These are phyloP conservation scores for Brachionus paranguensis DNA, from an alignment of 1,140 invertebrate genomes.

Conservation along the genomic window DNA sequence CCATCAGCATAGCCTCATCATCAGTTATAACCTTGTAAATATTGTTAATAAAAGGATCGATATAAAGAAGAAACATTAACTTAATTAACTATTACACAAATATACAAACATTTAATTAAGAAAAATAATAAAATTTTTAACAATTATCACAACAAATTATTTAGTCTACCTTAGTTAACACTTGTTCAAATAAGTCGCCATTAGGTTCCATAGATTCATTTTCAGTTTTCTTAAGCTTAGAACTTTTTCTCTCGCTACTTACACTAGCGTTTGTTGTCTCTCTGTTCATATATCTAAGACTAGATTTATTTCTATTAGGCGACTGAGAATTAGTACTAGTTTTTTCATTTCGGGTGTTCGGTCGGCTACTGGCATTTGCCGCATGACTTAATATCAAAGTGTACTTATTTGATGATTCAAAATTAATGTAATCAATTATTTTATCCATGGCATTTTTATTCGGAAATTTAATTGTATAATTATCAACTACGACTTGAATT, in stretches of 20 bases:
- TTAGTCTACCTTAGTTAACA: background rate
- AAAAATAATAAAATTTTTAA: background rate
- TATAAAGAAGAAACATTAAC: background rate
- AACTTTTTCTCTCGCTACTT: background rate
- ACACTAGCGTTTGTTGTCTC: background rate
- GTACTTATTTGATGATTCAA: slow-evolving; percentile 38
- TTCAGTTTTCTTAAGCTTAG: background rate
- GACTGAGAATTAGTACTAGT: background rate
- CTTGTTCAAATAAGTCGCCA: slow-evolving; percentile 12
- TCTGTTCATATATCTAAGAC: background rate
- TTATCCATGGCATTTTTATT: slow-evolving; percentile 27
- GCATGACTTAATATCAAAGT: slow-evolving; percentile 15
- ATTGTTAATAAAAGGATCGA: background rate
- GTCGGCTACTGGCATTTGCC: background rate
- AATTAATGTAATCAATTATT: slow-evolving; percentile 31
- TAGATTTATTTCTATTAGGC: slow-evolving; percentile 24
- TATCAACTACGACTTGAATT: slow-evolving; percentile 29
- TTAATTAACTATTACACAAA: background rate
- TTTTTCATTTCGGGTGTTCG: slow-evolving; percentile 21
- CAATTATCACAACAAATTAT: background rate
- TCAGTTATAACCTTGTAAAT: slow-evolving; percentile 1
- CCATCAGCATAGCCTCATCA: slow-evolving; percentile 9
- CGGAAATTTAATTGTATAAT: slow-evolving; percentile 9
- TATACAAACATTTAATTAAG: background rate
- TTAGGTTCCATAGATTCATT: background rate